Evolutionary conservation across 2,797 vertebrate genomes (phyloP).

Genomic region (Catamblyrhynchus diadema): DNA sequence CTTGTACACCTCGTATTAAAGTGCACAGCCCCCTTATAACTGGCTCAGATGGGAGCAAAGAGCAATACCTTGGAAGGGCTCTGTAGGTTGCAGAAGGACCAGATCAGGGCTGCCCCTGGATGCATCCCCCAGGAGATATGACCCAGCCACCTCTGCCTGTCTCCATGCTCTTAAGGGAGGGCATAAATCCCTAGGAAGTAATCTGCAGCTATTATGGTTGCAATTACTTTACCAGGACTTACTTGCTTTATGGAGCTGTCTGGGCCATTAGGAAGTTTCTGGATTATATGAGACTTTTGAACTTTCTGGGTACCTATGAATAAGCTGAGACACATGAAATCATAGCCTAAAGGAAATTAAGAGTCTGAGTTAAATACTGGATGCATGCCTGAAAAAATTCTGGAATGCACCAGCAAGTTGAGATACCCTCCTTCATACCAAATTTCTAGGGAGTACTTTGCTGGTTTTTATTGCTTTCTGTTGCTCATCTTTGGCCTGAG

Average conservation of each 20-base stretch:
- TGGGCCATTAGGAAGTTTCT: slow-evolving; percentile 28
- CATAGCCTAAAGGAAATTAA: slow-evolving; percentile 49
- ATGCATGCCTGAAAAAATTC: slow-evolving; percentile 30
- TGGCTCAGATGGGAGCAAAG: background rate
- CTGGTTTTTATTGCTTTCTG: background rate
- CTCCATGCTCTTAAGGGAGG: background rate
- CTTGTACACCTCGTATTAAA: background rate
- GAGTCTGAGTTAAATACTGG: slow-evolving; percentile 24
- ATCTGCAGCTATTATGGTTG: background rate
- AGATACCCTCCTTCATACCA: background rate
- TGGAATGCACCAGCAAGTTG: background rate
- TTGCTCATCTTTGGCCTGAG: background rate
- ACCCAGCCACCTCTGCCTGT: background rate
- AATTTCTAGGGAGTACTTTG: background rate
- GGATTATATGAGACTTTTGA: background rate
- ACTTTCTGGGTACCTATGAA: background rate
- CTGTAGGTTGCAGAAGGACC: background rate
- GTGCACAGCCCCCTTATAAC: background rate
- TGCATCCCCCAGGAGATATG: background rate
- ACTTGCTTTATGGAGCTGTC: slow-evolving; percentile 9
- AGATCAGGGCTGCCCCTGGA: background rate
- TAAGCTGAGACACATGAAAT: slow-evolving; percentile 14
- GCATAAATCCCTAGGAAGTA: background rate
- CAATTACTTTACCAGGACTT: slow-evolving; percentile 34
- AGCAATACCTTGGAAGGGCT: background rate